Percentiles rank a stretch among this genome's conserved stretches.
Evolutionary conservation across 2,888 invertebrate genomes (phyloP).

Genomic region (Drosophila mayaguana): DNA sequence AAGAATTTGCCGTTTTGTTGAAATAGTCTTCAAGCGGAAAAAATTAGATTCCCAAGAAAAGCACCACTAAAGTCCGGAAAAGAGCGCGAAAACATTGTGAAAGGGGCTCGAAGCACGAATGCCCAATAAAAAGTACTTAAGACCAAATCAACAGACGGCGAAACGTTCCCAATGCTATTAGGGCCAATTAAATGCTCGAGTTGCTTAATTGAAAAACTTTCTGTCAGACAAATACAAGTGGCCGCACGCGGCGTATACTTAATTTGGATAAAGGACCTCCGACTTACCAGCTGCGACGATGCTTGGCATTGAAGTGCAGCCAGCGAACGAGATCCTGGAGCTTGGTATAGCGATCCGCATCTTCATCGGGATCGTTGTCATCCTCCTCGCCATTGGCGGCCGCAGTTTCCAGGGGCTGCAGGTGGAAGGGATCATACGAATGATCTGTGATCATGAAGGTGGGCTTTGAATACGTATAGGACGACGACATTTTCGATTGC

Average conservation of each 20-base stretch:
- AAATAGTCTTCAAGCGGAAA: background rate
- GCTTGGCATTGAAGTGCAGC: conserved; percentile 72
- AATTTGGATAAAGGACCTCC: conserved; percentile 13
- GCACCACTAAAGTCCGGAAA: too few species aligned
- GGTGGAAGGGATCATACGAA: conserved; percentile 65
- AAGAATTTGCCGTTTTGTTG: conserved; percentile 4
- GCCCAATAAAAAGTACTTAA: conserved; percentile 25
- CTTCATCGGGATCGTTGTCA: conserved; percentile 58
- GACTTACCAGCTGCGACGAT: conserved; percentile 73
- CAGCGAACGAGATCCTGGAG: conserved; percentile 78
- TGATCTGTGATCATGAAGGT: conserved; percentile 71
- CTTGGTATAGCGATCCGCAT: conserved; percentile 70
- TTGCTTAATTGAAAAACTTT: conserved; percentile 54
- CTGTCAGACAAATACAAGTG: background rate
- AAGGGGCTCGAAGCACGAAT: conserved; percentile 9
- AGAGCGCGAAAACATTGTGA: background rate
- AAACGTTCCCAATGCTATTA: conserved; percentile 2
- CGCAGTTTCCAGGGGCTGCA: conserved; percentile 26
- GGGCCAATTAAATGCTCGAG: conserved; percentile 44
- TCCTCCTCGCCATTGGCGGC: conserved; percentile 37
- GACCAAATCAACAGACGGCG: conserved; percentile 13
- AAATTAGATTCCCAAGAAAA: background rate
- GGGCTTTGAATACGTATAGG: conserved; percentile 61
- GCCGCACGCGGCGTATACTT: conserved; percentile 49
- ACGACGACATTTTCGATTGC: conserved; percentile 50